phyloP scores from a whole-genome alignment of 1,140 invertebrate genomes.

The Leptestheria dahalacensis region DNA sequence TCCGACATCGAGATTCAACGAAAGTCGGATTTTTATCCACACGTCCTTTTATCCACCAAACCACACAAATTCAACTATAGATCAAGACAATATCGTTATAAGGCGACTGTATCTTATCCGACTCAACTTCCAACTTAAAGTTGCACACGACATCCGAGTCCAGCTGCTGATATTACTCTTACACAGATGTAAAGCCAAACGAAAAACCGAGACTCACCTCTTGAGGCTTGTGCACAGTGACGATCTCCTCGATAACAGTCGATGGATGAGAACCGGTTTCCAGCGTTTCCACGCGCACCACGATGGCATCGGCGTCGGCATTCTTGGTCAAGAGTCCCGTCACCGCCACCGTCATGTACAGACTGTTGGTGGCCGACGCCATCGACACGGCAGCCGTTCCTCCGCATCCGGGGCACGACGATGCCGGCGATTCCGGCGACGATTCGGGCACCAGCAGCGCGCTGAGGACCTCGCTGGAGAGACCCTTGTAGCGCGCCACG shows the following conservation, averaged over 20 bases:
- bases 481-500: slow-evolving; percentile 30
- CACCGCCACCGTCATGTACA: slow-evolving; percentile 64
- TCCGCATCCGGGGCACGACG: slow-evolving; percentile 42
- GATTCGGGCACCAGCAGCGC: slow-evolving; percentile 44
- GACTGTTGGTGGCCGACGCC: slow-evolving; percentile 46
- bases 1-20: no score
- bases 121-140: no score
- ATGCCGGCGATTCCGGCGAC: slow-evolving; percentile 62
- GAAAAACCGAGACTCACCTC: slow-evolving; percentile 20
- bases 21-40: no score
- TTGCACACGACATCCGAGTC: no score
- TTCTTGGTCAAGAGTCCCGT: slow-evolving; percentile 55
- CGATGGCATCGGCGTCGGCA: slow-evolving; percentile 44
- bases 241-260: slow-evolving; percentile 51
- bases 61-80: no score
- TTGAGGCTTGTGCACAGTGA: slow-evolving; percentile 24
- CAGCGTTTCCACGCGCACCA: slow-evolving; percentile 45
- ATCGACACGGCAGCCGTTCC: slow-evolving; percentile 72
- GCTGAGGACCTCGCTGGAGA: slow-evolving; percentile 67
- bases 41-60: no score
- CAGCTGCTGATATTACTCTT: no score
- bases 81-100: no score
- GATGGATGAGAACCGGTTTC: slow-evolving; percentile 43
- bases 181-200: not conserved
- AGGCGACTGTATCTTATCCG: no score